Conservation (phyloP, 2,888 invertebrate species). For the Tenthredo notha region DNA sequence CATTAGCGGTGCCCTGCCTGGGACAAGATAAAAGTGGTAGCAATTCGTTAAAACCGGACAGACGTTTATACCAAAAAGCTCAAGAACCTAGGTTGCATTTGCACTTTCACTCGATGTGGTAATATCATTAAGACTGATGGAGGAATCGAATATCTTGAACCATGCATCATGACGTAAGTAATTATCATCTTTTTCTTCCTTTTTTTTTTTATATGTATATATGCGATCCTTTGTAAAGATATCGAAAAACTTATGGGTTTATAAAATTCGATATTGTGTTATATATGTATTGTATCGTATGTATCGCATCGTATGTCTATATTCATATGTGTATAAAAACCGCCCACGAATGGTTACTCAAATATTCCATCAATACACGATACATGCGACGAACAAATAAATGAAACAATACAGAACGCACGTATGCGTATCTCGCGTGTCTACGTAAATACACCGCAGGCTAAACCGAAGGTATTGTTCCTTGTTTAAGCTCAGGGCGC, state of each 20-base stretch:
- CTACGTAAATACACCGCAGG: slow-evolving; percentile 22
- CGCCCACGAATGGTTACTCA: slow-evolving; percentile 36
- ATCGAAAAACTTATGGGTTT: background rate
- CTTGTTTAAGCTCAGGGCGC: slow-evolving; percentile 43
- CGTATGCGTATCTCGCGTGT: slow-evolving; percentile 4
- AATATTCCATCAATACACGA: slow-evolving; percentile 49
- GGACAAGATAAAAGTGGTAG: slow-evolving; percentile 57
- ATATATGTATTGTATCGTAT: background rate
- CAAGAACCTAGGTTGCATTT: background rate
- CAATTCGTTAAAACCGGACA: slow-evolving; percentile 54
- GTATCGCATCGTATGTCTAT: background rate
- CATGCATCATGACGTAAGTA: too few relatives aligned
- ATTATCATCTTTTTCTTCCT: too few relatives aligned
- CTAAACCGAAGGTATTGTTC: slow-evolving; percentile 41
- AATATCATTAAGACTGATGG: background rate
- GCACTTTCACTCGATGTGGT: background rate
- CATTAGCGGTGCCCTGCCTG: slow-evolving; percentile 55
- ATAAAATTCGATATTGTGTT: background rate
- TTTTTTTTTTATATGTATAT: too few relatives aligned
- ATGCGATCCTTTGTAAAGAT: background rate
- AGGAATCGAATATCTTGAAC: too few relatives aligned
- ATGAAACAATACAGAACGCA: slow-evolving; percentile 34
- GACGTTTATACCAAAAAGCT: background rate
- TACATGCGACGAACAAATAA: slow-evolving; percentile 39
- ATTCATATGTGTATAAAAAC: background rate